A percentile compares a stretch with the other conserved stretches of the same genome.
phyloP scores from a whole-genome alignment of 2,888 invertebrate species.

The Kryphioiulus occultus region DNA sequence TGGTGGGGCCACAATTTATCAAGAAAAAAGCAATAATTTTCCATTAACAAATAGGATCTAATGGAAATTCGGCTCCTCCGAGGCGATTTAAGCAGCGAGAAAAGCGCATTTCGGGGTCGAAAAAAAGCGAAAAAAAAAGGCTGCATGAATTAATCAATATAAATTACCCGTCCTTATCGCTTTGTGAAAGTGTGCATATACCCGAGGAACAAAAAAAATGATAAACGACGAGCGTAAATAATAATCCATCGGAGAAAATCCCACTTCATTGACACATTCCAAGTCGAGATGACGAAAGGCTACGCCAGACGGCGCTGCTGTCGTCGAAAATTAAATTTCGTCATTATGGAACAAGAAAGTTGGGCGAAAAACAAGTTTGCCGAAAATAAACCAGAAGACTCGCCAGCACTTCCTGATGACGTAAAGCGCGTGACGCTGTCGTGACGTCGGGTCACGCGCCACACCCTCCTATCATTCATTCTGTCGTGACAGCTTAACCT shows the following conservation, averaged over 20 bases:
- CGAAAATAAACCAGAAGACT: not conserved
- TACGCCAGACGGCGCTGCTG: not conserved
- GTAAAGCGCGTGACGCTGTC: not conserved
- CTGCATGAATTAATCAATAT: not conserved
- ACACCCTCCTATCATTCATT: not conserved
- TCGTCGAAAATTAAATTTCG: too few species aligned
- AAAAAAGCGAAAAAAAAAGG: not conserved
- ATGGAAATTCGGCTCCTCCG: slow-evolving; percentile 23
- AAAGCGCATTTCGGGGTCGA: not conserved
- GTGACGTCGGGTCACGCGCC: not conserved
- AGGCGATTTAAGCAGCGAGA: slow-evolving; percentile 3
- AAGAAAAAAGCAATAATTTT: not conserved
- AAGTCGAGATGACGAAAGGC: not conserved
- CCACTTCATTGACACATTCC: not conserved
- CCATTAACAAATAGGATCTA: not conserved
- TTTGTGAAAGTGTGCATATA: not conserved
- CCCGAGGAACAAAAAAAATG: not conserved
- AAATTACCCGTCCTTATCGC: not conserved
- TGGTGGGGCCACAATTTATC: not conserved
- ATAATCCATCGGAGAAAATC: not conserved
- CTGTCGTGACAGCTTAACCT: not conserved
- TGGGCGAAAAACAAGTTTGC: not conserved
- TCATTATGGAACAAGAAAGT: not conserved
- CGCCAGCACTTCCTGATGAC: not conserved
- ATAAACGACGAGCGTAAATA: slow-evolving; percentile 1